These are phyloP conservation scores for Arctopsyche grandis DNA, from an alignment of 1,140 invertebrate species.

Conservation along the genomic window DNA sequence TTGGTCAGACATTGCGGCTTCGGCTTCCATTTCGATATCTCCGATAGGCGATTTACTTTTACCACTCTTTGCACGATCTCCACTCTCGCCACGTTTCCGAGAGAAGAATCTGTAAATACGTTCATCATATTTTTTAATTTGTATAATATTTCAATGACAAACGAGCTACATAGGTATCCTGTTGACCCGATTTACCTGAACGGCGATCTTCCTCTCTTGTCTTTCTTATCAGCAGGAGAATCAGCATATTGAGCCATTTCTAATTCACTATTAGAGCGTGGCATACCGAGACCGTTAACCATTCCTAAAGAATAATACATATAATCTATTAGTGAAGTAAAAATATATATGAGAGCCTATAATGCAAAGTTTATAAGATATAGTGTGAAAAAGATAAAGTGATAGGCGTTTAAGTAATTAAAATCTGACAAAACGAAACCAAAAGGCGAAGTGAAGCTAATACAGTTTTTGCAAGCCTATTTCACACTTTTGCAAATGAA, in stretches of 20 bases:
- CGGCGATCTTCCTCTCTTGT: slow-evolving; percentile 87
- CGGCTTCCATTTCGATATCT: slow-evolving; percentile 65
- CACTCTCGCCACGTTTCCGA: slow-evolving; percentile 75
- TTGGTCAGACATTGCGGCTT: slow-evolving; percentile 61
- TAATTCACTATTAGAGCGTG: slow-evolving; percentile 78
- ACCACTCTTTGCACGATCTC: slow-evolving; percentile 67
- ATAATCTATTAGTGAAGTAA: no score
- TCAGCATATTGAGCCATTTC: slow-evolving; percentile 76
- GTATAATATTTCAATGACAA: no score
- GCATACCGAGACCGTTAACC: slow-evolving; percentile 72
- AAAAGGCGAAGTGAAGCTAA: no score
- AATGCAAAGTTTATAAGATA: no score
- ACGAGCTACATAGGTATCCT: no score
- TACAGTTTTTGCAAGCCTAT: no score
- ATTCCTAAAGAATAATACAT: slow-evolving; percentile 58
- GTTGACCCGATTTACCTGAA: slow-evolving; percentile 75
- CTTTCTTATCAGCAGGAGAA: slow-evolving; percentile 75
- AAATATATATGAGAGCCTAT: no score
- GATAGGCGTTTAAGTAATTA: no score
- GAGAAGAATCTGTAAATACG: slow-evolving; percentile 77
- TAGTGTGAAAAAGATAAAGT: no score
- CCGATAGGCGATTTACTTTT: slow-evolving; percentile 81
- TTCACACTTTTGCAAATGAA: no score
- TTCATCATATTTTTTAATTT: neutral
- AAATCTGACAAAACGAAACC: no score